Evolutionary conservation across 1,140 invertebrate genomes (phyloP).

Genomic region (Glomeris maerens): DNA sequence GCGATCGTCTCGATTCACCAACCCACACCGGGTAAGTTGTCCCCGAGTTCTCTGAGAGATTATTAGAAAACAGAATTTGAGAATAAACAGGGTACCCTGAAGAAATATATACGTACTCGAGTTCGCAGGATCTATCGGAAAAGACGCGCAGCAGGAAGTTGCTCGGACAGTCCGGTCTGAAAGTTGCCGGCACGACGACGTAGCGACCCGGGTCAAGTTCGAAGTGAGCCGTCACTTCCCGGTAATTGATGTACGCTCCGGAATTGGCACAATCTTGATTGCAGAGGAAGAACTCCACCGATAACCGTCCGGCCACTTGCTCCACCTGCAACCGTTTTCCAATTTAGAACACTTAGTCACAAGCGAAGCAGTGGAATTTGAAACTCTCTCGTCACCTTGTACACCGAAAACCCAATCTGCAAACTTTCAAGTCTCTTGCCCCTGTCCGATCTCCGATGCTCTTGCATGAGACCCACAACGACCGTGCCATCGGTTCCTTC

Average conservation of each 20-base stretch:
- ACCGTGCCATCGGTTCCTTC: no score
- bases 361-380: no score
- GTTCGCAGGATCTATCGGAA: constrained; percentile 30
- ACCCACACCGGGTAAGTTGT: no score
- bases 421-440: constrained; percentile 26
- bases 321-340: no score
- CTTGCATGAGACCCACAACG: constrained; percentile 35
- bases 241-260: constrained; percentile 43
- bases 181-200: constrained; percentile 45
- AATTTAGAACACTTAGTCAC: no score
- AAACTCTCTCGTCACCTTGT: constrained; percentile 31
- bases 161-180: constrained; percentile 37
- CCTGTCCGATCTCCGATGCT: constrained; percentile 25
- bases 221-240: constrained; percentile 40
- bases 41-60: no score
- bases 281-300: constrained; percentile 37
- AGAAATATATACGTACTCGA: constrained; percentile 21
- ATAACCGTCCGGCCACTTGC: no score
- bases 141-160: constrained; percentile 42
- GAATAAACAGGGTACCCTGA: no score
- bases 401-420: constrained; percentile 36
- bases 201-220: constrained; percentile 40
- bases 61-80: no score
- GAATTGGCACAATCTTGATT: constrained; percentile 39
- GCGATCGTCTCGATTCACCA: no score